Base-by-base conservation (phyloP, 2,888 invertebrate genomes). In the Macrosiphum euphorbiae region DNA sequence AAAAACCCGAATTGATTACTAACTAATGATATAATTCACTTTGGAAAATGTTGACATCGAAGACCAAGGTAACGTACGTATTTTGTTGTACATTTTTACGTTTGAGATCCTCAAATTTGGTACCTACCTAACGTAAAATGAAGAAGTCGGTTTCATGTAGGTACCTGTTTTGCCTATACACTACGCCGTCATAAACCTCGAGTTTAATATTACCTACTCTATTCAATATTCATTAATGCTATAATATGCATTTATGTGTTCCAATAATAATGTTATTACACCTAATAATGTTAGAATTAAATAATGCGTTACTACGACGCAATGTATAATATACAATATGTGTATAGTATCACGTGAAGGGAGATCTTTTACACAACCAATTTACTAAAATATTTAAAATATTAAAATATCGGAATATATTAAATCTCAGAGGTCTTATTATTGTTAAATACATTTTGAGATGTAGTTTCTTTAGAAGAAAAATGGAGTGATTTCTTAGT, bases 401-500 rank as follows among this genome's bases (percentile, higher is more conserved):
- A 67, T 67, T 35, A n/a, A 35, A 67, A 35, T 16, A 67, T 67
- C 16, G 67, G 35, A 78, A 20, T 78, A 78, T 78, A 44, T 44
- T 44, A 35, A 35, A 35, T 20, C 20, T 13, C 7, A 8, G 20
- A 78, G 78, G 78, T 13, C 44, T 28, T 85, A 44, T 85, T 87
- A 55, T 52, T 50, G 87, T 88, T 50, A 35, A 47, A 55, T 89
- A 26, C 3, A 87, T 94, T 94, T 94, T 16, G 95, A 95, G 96
- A 98, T 95, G 99, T 99, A 20, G 98, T 99, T 0, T 96, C 96
- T 13, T 96, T 99, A 94, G 99, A 99, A 96, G 98, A 98, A 95
- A 97, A 98, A 95, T 99, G 99, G 99, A 99, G 99, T 5, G 97
- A 98, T 95, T 97, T 97, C 95, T 96, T 99, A 95, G 98, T 98